Base-by-base conservation (phyloP, 1,140 invertebrate species). In the Samia ricini region DNA sequence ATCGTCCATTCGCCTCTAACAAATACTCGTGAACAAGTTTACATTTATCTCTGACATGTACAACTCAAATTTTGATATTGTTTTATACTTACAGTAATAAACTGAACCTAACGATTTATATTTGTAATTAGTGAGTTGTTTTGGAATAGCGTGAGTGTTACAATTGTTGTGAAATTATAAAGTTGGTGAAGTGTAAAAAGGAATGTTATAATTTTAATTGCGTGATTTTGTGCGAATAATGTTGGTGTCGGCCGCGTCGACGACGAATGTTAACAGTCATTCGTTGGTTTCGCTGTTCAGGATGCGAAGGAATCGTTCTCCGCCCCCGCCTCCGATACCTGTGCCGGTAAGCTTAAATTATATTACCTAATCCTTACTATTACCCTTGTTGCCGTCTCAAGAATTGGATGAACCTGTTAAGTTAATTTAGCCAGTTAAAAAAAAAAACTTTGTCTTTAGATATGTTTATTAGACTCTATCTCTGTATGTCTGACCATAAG, bases 251-350 rank as follows among this genome's bases (percentile, higher is more conserved):
- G 69, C 77, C 15, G 71, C 72, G 4, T 73, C 82, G 29, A 48
- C 60, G 7, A 74, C 78, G 10, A 81, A 75, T 66, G 56, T 84
- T n/a, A 79, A 72, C 49, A 74, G 77, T 29, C 76, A 85, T 52
- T 71, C 85, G 2, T 26, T 88, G 60, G 76, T 83, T 6, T 74
- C 79, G 12, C 79, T 83, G 72, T 80, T 88, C 57, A 75, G 79
- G 63, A 73, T 67, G 52, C 63, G 68, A 10, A 57, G 64, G 57
- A 76, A 72, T 61, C 71, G 76, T 22, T 77, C 81, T 8, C 57
- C 57, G 0, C 56, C 56, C 2, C 56, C 56, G 18, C 20, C 56
- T 20, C 56, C 56, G 4, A n/a, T 2, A 2, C 68, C 65, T 7
- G 61, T 64, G 22, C 58, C 70, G 68, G 74, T 79, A 69, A 79